Conservation (phyloP, 2,888 invertebrate species). For the Monopis laevigella region DNA sequence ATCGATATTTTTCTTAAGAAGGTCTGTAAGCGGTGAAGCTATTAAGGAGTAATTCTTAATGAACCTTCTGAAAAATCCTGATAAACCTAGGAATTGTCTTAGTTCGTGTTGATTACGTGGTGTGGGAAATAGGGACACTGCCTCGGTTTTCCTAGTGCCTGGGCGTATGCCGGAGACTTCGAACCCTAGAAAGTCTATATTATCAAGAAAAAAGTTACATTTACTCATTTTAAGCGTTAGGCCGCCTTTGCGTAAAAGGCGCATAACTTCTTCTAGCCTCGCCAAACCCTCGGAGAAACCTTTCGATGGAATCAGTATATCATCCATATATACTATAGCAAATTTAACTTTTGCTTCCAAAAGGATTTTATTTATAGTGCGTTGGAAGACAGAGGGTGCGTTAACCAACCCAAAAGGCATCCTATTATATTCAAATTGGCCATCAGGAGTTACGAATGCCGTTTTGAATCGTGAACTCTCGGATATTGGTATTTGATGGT, state of each 20-base stretch:
- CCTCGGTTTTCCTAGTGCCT: conserved; percentile 18
- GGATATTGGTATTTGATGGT: conserved; percentile 25
- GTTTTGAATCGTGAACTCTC: conserved; percentile 24
- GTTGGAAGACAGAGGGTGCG: conserved; percentile 26
- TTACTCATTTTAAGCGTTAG: conserved; percentile 23
- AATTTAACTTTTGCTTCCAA: conserved; percentile 17
- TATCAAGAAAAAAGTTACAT: conserved; percentile 24
- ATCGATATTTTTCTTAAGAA: conserved; percentile 19
- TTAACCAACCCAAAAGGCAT: conserved; percentile 24
- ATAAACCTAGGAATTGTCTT: too few species aligned
- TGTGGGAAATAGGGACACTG: conserved; percentile 20
- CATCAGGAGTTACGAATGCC: conserved; percentile 27
- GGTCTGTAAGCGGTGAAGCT: conserved; percentile 10
- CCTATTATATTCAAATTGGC: conserved; percentile 25
- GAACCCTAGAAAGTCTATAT: too few species aligned
- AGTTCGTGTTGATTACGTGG: too few species aligned
- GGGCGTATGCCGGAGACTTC: too few species aligned
- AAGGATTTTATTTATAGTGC: conserved; percentile 24
- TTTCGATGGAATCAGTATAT: conserved; percentile 14
- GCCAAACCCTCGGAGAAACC: conserved; percentile 20
- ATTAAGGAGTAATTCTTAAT: too few species aligned
- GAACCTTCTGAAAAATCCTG: too few species aligned
- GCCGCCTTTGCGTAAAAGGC: conserved; percentile 14
- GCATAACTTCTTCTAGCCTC: conserved; percentile 19
- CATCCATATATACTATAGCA: conserved; percentile 24